A percentile compares a stretch with the other conserved stretches of the same genome.
phyloP scores from a whole-genome alignment of 2,797 vertebrate genomes.

The Hippopotamyrus pictus region DNA sequence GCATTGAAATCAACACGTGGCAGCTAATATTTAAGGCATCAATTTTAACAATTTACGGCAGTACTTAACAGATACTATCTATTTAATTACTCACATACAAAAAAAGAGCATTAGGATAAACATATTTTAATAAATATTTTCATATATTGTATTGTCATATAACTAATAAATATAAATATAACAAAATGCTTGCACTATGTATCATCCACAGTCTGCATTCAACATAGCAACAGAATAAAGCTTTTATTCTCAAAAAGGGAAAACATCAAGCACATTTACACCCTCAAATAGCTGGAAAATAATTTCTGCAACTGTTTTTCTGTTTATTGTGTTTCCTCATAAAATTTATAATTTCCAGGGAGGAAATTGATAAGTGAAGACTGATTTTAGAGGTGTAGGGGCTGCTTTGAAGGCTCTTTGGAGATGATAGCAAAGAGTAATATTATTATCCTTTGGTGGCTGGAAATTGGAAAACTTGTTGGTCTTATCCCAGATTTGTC shows the following conservation, averaged over 20 bases:
- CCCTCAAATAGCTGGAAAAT: neutral
- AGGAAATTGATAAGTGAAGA: neutral
- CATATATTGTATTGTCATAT: neutral
- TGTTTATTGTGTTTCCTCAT: neutral
- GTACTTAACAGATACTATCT: neutral
- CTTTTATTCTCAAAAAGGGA: neutral
- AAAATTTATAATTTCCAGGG: neutral
- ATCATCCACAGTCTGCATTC: neutral
- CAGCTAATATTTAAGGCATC: neutral
- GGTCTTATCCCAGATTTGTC: neutral
- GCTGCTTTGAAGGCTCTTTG: neutral
- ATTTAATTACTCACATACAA: neutral
- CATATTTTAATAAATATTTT: neutral
- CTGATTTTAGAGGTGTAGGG: neutral
- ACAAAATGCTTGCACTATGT: neutral
- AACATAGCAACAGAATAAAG: neutral
- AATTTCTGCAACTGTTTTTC: neutral
- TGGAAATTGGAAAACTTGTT: neutral
- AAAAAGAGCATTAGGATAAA: neutral
- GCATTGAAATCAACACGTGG: neutral
- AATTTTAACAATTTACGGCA: neutral
- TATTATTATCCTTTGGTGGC: neutral
- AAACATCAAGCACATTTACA: neutral
- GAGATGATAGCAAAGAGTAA: neutral
- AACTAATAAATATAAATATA: neutral